Percentiles rank a stretch among this genome's conserved stretches.
Evolutionary conservation across 2,888 invertebrate species (phyloP).

Genomic region (Gandaritis pyraliata): DNA sequence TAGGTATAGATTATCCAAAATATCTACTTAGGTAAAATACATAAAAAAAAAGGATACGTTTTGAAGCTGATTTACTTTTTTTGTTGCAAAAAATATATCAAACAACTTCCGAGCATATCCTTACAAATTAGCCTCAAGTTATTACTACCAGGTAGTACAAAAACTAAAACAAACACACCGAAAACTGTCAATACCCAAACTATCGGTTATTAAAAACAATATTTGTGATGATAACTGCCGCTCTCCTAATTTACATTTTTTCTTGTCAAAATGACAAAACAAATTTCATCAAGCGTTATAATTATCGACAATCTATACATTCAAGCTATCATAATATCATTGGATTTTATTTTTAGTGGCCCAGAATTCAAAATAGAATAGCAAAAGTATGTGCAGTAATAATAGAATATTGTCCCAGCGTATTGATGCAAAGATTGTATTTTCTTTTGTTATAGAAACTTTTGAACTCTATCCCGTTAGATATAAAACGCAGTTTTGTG

Average conservation of each 20-base stretch:
- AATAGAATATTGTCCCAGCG: conserved; percentile 1
- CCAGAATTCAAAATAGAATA: conserved; percentile 19
- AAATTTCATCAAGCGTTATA: conserved; percentile 56
- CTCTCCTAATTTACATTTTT: conserved; percentile 54
- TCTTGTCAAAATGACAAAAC: conserved; percentile 60
- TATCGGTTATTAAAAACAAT: conserved; percentile 60
- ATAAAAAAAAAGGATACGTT: too few relatives aligned
- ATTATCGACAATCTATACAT: conserved; percentile 28
- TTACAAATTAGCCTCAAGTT: conserved; percentile 25
- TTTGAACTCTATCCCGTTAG: background rate
- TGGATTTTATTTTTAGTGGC: background rate
- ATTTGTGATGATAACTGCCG: conserved; percentile 53
- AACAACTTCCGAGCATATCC: conserved; percentile 19
- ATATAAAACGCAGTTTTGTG: conserved; percentile 25
- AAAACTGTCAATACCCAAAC: conserved; percentile 48
- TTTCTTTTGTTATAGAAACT: background rate
- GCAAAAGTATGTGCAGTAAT: background rate
- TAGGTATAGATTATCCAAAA: too few relatives aligned
- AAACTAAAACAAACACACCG: conserved; percentile 36
- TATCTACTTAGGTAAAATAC: too few relatives aligned
- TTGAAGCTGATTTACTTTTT: too few relatives aligned
- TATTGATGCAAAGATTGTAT: conserved; percentile 20
- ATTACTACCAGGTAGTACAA: conserved; percentile 33
- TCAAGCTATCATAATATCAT: background rate
- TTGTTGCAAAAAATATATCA: background rate